These are phyloP conservation scores for Melanostoma scalare DNA, from an alignment of 2,888 invertebrate genomes.

Conservation along the genomic window DNA sequence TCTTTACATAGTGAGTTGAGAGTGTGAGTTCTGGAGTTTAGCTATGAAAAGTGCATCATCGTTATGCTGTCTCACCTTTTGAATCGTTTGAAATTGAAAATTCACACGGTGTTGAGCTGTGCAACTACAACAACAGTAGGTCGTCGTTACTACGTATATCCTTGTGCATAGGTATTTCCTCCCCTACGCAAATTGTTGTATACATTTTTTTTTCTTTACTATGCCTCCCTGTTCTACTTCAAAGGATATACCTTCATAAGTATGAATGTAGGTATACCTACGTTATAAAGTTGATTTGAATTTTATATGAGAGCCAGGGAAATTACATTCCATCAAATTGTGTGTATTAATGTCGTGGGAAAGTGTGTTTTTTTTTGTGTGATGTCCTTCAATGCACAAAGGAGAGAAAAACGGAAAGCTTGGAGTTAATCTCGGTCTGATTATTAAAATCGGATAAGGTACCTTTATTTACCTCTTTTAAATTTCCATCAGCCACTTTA, in stretches of 20 bases:
- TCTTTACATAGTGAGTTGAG: not conserved
- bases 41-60: constrained; percentile 39
- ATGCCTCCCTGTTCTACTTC: constrained; percentile 41
- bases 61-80: constrained; percentile 30
- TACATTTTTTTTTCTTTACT: constrained; percentile 23
- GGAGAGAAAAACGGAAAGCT: constrained; percentile 10
- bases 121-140: constrained; percentile 37
- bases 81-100: constrained; percentile 50
- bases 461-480: not conserved
- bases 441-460: not conserved
- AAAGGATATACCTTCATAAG: constrained; percentile 59
- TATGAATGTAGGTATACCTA: too few relatives aligned
- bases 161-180: constrained; percentile 69
- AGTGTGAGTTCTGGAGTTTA: constrained; percentile 10
- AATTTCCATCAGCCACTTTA: constrained; percentile 16
- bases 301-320: constrained; percentile 45
- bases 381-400: constrained; percentile 34
- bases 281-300: constrained; percentile 60
- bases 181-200: constrained; percentile 69
- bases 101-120: constrained; percentile 58
- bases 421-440: constrained; percentile 6
- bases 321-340: constrained; percentile 42
- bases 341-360: constrained; percentile 61
- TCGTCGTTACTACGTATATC: constrained; percentile 34
- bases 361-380: constrained; percentile 45